phyloP scores from a whole-genome alignment of 2,888 invertebrate genomes.

The Dynastes tityus region DNA sequence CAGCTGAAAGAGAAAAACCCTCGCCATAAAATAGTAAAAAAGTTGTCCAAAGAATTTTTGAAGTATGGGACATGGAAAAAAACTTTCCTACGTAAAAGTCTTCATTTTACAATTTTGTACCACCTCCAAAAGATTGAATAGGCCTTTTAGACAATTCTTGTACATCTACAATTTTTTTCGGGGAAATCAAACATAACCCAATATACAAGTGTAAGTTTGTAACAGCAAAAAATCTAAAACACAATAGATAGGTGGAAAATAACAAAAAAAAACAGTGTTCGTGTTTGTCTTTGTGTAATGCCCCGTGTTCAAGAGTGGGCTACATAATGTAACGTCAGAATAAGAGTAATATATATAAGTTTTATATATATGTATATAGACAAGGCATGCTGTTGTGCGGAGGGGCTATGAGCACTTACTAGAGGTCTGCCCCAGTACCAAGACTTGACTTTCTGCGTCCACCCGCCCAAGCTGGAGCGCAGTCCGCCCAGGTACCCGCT shows the following conservation, averaged over 20 bases:
- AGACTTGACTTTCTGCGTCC: slow-evolving; percentile 97
- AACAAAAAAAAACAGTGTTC: neutral
- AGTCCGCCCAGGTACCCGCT: slow-evolving; percentile 94
- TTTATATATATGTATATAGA: neutral
- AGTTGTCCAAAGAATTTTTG: too few species aligned
- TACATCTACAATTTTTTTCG: too few species aligned
- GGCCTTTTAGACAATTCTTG: too few species aligned
- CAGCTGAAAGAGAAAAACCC: too few species aligned
- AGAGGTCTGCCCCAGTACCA: slow-evolving; percentile 98
- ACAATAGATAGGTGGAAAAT: neutral
- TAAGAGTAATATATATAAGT: neutral
- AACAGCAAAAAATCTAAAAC: neutral
- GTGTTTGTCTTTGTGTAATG: neutral
- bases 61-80: too few species aligned
- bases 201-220: too few species aligned
- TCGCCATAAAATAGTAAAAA: too few species aligned
- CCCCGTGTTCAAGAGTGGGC: slow-evolving; percentile 13
- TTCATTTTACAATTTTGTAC: too few species aligned
- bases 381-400: slow-evolving; percentile 51
- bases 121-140: too few species aligned
- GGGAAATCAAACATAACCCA: too few species aligned
- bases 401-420: slow-evolving; percentile 79
- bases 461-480: slow-evolving; percentile 95
- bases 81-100: too few species aligned
- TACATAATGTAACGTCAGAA: slow-evolving; percentile 10